phyloP scores from a whole-genome alignment of 2,113 vertebrate species.

The Uropsilus gracilis region DNA sequence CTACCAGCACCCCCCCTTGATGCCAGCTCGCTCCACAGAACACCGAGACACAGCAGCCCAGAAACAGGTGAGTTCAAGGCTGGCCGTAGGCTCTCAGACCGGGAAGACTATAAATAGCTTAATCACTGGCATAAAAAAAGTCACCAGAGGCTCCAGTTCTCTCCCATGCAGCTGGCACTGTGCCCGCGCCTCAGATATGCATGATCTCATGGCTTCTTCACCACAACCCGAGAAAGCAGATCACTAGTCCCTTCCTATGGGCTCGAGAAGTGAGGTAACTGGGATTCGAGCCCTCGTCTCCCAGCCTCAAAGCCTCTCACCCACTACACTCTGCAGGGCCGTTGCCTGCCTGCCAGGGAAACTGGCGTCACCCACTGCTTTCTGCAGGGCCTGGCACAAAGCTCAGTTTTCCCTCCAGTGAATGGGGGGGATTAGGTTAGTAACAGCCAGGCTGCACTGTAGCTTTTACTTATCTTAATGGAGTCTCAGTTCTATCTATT shows the following conservation, averaged over 20 bases:
- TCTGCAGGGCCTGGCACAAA: background rate
- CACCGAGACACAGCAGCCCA: background rate
- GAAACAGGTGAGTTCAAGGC: background rate
- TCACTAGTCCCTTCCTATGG: background rate
- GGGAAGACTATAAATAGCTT: background rate
- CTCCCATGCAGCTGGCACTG: rapidly evolving
- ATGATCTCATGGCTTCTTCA: background rate
- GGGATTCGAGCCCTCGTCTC: background rate
- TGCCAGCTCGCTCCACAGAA: background rate
- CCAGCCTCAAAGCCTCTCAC: background rate
- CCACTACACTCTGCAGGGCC: background rate
- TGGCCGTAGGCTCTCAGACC: background rate
- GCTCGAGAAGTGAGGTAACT: background rate
- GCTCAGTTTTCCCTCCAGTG: conserved; percentile 46
- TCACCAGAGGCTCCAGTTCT: background rate
- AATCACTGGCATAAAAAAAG: background rate
- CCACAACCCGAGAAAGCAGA: background rate
- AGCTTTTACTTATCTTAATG: background rate
- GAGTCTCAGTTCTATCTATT: background rate
- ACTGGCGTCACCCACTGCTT: background rate
- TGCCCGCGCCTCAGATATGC: background rate
- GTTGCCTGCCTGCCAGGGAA: background rate
- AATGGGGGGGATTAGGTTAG: background rate
- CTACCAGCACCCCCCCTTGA: background rate
- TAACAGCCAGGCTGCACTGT: background rate